Evolutionary conservation across 2,113 vertebrate species (phyloP).

Genomic region (Sylvietta virens): DNA sequence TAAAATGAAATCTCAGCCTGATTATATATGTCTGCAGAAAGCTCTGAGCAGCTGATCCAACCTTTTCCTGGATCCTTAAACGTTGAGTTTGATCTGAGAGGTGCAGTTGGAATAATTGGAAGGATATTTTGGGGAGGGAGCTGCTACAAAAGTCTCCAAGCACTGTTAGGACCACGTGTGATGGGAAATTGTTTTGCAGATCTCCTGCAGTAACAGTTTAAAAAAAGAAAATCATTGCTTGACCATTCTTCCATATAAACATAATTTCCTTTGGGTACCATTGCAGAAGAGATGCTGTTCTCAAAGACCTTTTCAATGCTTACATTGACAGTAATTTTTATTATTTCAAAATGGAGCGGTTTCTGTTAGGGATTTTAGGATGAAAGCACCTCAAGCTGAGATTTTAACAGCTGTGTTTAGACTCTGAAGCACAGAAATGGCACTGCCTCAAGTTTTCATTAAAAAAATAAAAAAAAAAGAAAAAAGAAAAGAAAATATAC

Average conservation of each 20-base stretch:
- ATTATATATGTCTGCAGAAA: neutral
- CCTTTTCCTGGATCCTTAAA: neutral
- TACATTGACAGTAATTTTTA: neutral
- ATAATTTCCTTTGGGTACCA: neutral
- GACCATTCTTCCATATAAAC: neutral
- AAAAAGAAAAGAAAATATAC: neutral
- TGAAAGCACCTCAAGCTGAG: neutral
- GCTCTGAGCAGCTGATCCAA: neutral
- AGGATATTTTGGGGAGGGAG: neutral
- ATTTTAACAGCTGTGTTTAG: neutral
- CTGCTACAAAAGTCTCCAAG: neutral
- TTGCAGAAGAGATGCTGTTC: neutral
- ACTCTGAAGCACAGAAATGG: neutral
- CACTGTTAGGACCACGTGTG: neutral
- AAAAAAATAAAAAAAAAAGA: neutral
- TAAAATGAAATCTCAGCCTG: neutral
- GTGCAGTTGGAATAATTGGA: neutral
- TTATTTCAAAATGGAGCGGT: neutral
- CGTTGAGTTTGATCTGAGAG: neutral
- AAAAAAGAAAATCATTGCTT: neutral
- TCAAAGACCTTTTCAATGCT: neutral
- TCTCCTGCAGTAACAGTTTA: neutral
- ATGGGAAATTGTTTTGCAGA: neutral
- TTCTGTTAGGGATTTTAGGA: neutral
- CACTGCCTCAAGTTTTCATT: neutral